phyloP scores from a whole-genome alignment of 1,140 invertebrate species.

The Listronotus bonariensis region DNA sequence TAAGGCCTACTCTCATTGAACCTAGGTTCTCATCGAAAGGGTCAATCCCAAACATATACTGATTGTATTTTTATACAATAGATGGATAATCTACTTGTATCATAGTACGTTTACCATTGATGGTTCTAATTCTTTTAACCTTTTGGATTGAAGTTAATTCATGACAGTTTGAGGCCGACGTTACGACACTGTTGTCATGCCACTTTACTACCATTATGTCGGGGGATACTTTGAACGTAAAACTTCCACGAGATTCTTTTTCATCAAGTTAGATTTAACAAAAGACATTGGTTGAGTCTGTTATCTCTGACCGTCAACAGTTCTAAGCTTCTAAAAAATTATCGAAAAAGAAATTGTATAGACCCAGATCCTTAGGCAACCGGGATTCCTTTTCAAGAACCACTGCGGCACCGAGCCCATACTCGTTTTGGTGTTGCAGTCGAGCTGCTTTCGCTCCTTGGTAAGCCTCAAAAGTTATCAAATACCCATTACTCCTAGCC shows the following conservation, averaged over 20 bases:
- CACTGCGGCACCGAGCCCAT: constrained; percentile 4
- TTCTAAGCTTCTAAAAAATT: constrained; percentile 9
- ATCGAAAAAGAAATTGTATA: constrained; percentile 10
- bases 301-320: constrained; percentile 9
- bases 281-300: background rate
- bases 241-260: no score
- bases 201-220: background rate
- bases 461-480: no score
- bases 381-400: background rate
- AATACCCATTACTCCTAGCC: constrained; percentile 30
- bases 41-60: constrained; percentile 10
- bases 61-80: constrained; percentile 2
- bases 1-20: background rate
- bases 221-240: no score
- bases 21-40: constrained; percentile 1
- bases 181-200: constrained; percentile 13
- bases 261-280: no score
- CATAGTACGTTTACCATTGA: background rate
- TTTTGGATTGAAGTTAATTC: background rate
- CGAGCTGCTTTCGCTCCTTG: constrained; percentile 14
- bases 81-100: background rate
- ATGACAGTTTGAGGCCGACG: background rate
- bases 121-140: background rate
- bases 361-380: background rate
- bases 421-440: background rate